Percentiles rank a stretch among this genome's conserved stretches.
These are phyloP conservation scores for Xiphophorus birchmanni DNA, from an alignment of 2,797 vertebrate species.

Conservation along the genomic window DNA sequence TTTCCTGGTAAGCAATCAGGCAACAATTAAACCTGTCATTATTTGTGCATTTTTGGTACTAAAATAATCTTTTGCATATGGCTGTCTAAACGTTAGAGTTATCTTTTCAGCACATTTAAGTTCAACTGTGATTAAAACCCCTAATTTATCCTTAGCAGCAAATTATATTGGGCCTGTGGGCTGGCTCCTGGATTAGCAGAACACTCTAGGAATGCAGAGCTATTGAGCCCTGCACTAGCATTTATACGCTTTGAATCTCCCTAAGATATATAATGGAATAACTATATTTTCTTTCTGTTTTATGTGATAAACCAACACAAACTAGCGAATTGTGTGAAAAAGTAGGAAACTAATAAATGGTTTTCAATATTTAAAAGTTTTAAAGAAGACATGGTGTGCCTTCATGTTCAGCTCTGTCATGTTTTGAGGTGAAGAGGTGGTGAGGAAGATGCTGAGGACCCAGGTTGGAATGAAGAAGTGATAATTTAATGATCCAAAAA, in stretches of 20 bases:
- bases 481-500: too few species aligned
- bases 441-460: too few species aligned
- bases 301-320: not conserved
- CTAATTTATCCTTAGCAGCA: not conserved
- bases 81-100: not conserved
- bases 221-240: not conserved
- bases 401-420: not conserved
- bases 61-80: not conserved
- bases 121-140: not conserved
- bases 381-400: not conserved
- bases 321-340: not conserved
- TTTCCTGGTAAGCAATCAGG: not conserved
- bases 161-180: too few species aligned
- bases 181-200: not conserved
- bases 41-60: not conserved
- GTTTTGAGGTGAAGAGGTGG: too few species aligned
- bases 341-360: not conserved
- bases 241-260: not conserved
- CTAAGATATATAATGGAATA: not conserved
- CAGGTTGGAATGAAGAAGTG: too few species aligned
- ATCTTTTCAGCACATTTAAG: constrained; percentile 1
- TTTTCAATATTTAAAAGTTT: not conserved
- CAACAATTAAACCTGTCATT: not conserved
- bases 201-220: not conserved
- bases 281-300: not conserved